A percentile compares a stretch with the other conserved stretches of the same genome.
Evolutionary conservation across 2,113 vertebrate genomes (phyloP).

Genomic region (Ciconia maguari): DNA sequence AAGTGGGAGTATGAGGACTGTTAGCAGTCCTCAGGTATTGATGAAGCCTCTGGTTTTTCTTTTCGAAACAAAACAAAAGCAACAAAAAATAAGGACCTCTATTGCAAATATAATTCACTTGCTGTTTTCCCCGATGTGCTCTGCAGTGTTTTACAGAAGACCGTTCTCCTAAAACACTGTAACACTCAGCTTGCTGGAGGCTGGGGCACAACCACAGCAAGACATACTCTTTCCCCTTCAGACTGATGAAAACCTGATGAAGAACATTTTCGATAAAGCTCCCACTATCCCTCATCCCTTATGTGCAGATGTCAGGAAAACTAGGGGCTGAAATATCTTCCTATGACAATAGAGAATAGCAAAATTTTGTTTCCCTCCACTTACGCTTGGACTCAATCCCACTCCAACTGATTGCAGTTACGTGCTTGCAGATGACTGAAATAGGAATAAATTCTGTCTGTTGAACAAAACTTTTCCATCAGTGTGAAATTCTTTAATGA

Average conservation of each 20-base stretch:
- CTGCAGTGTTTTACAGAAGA: background rate
- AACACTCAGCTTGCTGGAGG: background rate
- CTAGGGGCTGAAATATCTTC: background rate
- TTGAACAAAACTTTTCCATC: constrained; percentile 15
- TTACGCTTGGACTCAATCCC: constrained; percentile 8
- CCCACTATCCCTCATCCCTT: background rate
- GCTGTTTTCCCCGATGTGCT: background rate
- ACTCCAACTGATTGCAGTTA: constrained; percentile 4
- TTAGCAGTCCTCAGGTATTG: background rate
- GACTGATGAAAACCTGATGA: background rate
- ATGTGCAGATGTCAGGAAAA: background rate
- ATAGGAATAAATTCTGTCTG: constrained; percentile 1
- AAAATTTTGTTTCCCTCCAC: background rate
- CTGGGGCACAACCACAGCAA: background rate
- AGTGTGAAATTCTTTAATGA: constrained; percentile 10
- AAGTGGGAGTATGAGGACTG: background rate
- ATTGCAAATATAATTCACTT: background rate
- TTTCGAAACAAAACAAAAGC: background rate
- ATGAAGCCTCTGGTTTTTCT: background rate
- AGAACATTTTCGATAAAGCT: background rate
- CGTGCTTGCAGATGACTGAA: constrained; percentile 27
- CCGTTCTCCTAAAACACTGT: background rate
- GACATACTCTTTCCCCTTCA: background rate
- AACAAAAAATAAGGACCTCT: background rate
- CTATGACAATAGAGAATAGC: background rate